A percentile compares a stretch with the other conserved stretches of the same genome.
Evolutionary conservation across 2,113 vertebrate genomes (phyloP).

Genomic region (Arothron firmamentum): DNA sequence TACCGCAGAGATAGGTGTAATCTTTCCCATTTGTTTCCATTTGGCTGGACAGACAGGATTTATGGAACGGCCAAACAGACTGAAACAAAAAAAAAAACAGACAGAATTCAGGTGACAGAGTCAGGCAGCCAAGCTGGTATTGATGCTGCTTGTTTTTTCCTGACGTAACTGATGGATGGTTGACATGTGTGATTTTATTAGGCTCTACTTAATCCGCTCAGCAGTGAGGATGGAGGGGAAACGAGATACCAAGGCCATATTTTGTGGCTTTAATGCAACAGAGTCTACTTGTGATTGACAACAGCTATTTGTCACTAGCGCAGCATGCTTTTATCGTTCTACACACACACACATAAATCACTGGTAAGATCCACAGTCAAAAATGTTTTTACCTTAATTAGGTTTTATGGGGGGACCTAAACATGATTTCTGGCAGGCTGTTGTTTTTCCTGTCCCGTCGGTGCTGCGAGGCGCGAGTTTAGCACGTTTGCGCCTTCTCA

Average conservation of each 20-base stretch:
- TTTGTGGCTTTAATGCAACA: conserved; percentile 17
- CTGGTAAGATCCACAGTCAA: conserved; percentile 12
- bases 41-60: conserved; percentile 10
- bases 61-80: conserved; percentile 20
- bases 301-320: conserved; percentile 26
- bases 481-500: conserved; percentile 29
- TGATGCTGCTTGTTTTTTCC: conserved; percentile 31
- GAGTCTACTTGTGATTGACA: conserved; percentile 22
- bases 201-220: conserved; percentile 40
- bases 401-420: conserved; percentile 3
- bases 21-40: conserved; percentile 30
- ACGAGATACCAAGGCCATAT: conserved; percentile 22
- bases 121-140: conserved; percentile 16
- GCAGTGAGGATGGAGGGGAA: conserved; percentile 8
- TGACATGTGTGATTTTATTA: conserved; percentile 47
- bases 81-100: conserved; percentile 11
- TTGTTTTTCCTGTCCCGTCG: conserved; percentile 1
- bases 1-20: conserved; percentile 9
- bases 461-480: conserved; percentile 12
- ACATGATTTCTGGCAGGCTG: conserved; percentile 7
- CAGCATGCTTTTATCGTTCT: conserved; percentile 7
- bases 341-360: conserved; percentile 44
- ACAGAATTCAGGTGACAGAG: conserved; percentile 14
- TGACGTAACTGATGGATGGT: conserved; percentile 53
- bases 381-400: conserved; percentile 27